Conservation (phyloP, 37 sponge, comb jelly and placozoan genomes). For the Spongilla lacustris region DNA sequence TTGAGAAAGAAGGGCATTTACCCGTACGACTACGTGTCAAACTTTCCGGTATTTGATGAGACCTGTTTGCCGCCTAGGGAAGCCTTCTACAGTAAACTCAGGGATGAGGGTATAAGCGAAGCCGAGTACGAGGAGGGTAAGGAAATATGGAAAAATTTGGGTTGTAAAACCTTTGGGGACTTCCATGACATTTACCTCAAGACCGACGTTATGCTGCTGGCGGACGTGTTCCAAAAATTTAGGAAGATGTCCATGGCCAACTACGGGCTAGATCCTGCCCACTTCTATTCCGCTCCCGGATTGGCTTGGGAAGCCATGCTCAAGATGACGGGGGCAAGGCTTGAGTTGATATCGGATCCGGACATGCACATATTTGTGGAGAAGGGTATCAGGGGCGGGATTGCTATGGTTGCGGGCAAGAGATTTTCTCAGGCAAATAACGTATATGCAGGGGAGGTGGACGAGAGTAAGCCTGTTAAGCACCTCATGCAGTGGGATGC, state of each 20-base stretch:
- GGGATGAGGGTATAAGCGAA: background rate
- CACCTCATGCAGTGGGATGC: no score
- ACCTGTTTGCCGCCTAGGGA: background rate
- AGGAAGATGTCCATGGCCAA: background rate
- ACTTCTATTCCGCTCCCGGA: background rate
- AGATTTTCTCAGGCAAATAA: no score
- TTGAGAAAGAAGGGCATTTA: background rate
- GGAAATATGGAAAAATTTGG: background rate
- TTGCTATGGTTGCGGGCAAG: no score
- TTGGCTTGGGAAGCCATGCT: background rate
- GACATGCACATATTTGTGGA: background rate
- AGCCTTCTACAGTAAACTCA: background rate
- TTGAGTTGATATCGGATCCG: background rate
- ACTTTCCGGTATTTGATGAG: background rate
- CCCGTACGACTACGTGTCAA: background rate
- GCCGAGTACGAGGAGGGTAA: background rate
- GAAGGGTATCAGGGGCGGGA: no score
- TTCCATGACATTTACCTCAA: background rate
- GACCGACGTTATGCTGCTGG: background rate
- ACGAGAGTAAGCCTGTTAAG: no score
- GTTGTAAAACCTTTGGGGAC: background rate
- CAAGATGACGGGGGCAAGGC: background rate
- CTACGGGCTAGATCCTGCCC: background rate
- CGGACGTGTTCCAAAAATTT: background rate
- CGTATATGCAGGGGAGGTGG: no score